Evolutionary conservation across 2,797 vertebrate species (phyloP), one percentile per base, ranked within the genome.

Genomic region (Bryconaethiops microstoma): DNA sequence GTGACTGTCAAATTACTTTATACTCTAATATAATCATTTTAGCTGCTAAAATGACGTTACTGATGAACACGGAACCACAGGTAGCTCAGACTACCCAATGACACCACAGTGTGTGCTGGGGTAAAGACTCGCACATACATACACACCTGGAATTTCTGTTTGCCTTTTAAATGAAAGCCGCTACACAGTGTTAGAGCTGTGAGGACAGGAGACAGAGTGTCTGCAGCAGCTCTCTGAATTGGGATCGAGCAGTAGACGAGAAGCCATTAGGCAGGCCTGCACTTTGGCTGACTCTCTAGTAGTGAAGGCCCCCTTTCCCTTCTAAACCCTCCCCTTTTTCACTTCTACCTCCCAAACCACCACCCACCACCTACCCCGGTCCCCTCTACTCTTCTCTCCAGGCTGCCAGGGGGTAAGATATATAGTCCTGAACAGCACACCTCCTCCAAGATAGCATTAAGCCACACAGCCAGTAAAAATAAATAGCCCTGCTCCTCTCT

Each of bases 231-330:
- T 88, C 90, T 92, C 88, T 76, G 68, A 87, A 91, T 88, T 89
- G 78, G 78, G 87, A 91, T 90, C 86, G 86, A 60, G 79, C 87
- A 84, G 88, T 87, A 83, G 81, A 80, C 85, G 84, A 89, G 89
- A 91, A 88, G 75, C 85, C 86, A 93, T 92, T 90, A 88, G 83
- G 78, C 9, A 87, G 85, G 76, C 84, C 89, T 94, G 93, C 89
- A 92, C 93, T 94, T 92, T 95, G 93, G 94, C 94, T 95, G 94
- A 94, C 93, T 92, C 92, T 86, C 81, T 82, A 84, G 78, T 82
- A 90, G 81, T 86, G 87, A 82, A 89, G 88, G 83, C 88, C 85
- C 83, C 77, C 77, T 84, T 79, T 79, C 68, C 78, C n/a, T 25
- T 65, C 40, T 69, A 84, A 84, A 16, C 23, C 39, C 74, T 77